A percentile compares a stretch with the other conserved stretches of the same genome.
These are phyloP conservation scores for Crocidura indochinensis DNA, from an alignment of 2,797 vertebrate genomes.

Conservation along the genomic window DNA sequence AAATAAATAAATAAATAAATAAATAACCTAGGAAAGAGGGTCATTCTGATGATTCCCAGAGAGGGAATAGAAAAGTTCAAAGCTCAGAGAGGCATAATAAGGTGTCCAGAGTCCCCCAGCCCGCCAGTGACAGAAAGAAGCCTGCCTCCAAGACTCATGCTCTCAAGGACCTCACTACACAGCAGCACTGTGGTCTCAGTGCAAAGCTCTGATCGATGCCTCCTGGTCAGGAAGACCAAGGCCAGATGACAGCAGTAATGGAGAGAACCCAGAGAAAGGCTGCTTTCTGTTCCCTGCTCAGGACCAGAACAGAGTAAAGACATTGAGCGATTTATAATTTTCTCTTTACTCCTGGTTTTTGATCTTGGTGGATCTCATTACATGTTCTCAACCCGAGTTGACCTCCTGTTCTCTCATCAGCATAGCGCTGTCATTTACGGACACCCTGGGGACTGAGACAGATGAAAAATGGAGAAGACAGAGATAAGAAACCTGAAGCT, in stretches of 20 bases:
- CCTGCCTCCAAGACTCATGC: background rate
- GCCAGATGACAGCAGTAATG: background rate
- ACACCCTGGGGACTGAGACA: background rate
- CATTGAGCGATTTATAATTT: background rate
- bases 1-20: too few species aligned
- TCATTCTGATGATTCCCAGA: background rate
- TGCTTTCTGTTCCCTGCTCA: background rate
- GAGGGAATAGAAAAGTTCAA: background rate
- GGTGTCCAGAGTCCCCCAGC: conserved; percentile 53
- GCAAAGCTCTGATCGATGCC: background rate
- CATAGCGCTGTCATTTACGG: conserved; percentile 17
- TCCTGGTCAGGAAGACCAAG: conserved; percentile 20
- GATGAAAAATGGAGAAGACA: background rate
- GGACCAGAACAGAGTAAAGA: background rate
- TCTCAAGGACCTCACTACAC: background rate
- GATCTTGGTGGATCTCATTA: background rate
- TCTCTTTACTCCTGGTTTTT: background rate
- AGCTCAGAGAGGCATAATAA: conserved; percentile 41
- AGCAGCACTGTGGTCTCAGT: background rate
- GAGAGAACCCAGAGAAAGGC: background rate
- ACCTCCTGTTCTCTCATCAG: background rate
- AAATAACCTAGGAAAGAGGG: background rate
- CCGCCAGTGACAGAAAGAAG: conserved; percentile 1
- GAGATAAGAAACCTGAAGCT: background rate
- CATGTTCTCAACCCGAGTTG: background rate